Percentiles rank a stretch among this genome's conserved stretches.
Evolutionary conservation across 2,797 vertebrate genomes (phyloP).

Genomic region (Macroramphosus scolopax): DNA sequence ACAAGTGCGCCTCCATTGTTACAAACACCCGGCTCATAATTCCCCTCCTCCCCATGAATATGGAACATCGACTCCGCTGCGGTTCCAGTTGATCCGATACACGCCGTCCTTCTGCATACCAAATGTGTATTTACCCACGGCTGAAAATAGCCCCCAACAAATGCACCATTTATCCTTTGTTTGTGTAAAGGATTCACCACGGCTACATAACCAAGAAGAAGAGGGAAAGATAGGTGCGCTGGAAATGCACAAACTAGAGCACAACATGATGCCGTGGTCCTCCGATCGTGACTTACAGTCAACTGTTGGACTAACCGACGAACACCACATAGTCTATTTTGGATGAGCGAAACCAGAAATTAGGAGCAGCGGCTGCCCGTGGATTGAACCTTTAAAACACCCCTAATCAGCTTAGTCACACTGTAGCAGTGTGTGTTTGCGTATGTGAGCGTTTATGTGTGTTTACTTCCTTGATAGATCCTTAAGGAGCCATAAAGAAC

Average conservation of each 20-base stretch:
- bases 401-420: slow-evolving; percentile 31
- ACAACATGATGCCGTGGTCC: slow-evolving; percentile 4
- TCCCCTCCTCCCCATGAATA: too few species aligned
- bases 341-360: slow-evolving; percentile 25
- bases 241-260: slow-evolving; percentile 19
- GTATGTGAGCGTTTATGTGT: slow-evolving; percentile 5
- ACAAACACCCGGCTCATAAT: too few species aligned
- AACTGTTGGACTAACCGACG: slow-evolving; percentile 12
- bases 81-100: too few species aligned
- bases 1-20: too few species aligned
- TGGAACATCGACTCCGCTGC: too few species aligned
- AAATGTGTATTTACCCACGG: too few species aligned
- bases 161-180: too few species aligned
- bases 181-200: too few species aligned
- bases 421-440: slow-evolving; percentile 2
- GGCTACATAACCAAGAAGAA: too few species aligned
- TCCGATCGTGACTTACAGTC: slow-evolving; percentile 18
- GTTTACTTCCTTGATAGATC: slow-evolving; percentile 36
- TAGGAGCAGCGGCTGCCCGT: not conserved
- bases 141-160: too few species aligned
- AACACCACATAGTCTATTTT: not conserved
- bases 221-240: slow-evolving; percentile 1
- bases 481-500: slow-evolving; percentile 52
- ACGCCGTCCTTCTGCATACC: too few species aligned
- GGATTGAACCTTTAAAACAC: slow-evolving; percentile 15